Evolutionary conservation across 2,113 vertebrate species (phyloP).

Genomic region (Ascaphus truei): DNA sequence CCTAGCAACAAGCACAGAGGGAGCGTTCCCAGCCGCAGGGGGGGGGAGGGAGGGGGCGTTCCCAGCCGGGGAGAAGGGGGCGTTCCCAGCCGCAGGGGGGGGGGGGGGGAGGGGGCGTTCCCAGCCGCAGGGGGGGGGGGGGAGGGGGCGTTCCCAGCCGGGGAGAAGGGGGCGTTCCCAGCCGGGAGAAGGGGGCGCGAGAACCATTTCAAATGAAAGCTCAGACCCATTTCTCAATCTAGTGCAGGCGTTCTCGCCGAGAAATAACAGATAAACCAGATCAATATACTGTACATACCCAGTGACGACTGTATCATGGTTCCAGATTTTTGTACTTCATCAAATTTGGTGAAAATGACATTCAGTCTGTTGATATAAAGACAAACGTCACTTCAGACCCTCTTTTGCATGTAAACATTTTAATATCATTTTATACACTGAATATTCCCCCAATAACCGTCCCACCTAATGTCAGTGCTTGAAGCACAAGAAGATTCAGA

Average conservation of each 20-base stretch:
- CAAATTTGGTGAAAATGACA: constrained; percentile 96
- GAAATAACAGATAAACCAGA: not conserved
- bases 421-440: not conserved
- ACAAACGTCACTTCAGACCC: too few species aligned
- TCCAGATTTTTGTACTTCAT: constrained; percentile 96
- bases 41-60: too few species aligned
- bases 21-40: not conserved
- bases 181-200: too few species aligned
- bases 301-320: constrained; percentile 87
- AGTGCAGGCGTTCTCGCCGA: rapidly evolving
- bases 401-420: too few species aligned
- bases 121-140: too few species aligned
- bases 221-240: constrained; percentile 27
- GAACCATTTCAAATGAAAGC: constrained; percentile 39
- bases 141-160: too few species aligned
- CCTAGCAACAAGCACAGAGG: constrained; percentile 61
- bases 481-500: too few species aligned
- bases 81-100: too few species aligned
- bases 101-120: too few species aligned
- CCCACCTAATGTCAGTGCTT: not conserved
- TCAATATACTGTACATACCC: constrained; percentile 67
- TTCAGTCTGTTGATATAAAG: constrained; percentile 85
- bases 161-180: too few species aligned
- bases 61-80: too few species aligned
- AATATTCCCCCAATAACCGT: not conserved